phyloP scores from a whole-genome alignment of 2,888 invertebrate genomes.

The Dryadula phaetusa region DNA sequence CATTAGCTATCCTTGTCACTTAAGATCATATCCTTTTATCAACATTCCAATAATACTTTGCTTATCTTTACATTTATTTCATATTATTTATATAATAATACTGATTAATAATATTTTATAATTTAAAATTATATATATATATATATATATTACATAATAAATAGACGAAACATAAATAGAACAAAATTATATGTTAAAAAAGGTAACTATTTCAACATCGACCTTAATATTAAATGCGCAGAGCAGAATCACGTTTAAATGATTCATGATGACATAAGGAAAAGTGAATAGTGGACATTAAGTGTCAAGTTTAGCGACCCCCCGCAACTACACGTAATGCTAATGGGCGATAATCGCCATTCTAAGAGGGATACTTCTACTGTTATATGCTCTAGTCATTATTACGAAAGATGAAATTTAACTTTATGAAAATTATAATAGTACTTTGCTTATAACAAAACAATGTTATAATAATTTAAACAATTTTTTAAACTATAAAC shows the following conservation, averaged over 20 bases:
- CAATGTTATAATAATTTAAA: too few relatives aligned
- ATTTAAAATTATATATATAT: background rate
- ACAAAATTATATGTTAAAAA: background rate
- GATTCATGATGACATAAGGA: constrained; percentile 49
- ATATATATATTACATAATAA: background rate
- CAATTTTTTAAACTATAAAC: too few relatives aligned
- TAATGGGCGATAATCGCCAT: constrained; percentile 76
- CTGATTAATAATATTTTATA: too few relatives aligned
- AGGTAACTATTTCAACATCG: constrained; percentile 30
- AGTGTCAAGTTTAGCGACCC: constrained; percentile 67
- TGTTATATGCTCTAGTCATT: constrained; percentile 31
- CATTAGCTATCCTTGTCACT: constrained; percentile 26
- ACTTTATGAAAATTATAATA: background rate
- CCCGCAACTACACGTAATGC: constrained; percentile 68
- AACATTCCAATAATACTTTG: background rate
- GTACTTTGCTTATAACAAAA: too few relatives aligned
- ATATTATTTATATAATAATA: background rate
- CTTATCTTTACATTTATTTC: background rate
- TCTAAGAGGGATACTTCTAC: constrained; percentile 50
- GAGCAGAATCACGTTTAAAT: constrained; percentile 35
- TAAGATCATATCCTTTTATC: background rate
- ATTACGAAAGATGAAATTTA: constrained; percentile 63
- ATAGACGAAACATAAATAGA: background rate
- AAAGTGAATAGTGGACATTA: constrained; percentile 48
- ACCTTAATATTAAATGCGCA: constrained; percentile 19